Evolutionary conservation across 2,888 invertebrate genomes (phyloP), one percentile per base, ranked within the genome.

Genomic region (Lithophane leautieri): DNA sequence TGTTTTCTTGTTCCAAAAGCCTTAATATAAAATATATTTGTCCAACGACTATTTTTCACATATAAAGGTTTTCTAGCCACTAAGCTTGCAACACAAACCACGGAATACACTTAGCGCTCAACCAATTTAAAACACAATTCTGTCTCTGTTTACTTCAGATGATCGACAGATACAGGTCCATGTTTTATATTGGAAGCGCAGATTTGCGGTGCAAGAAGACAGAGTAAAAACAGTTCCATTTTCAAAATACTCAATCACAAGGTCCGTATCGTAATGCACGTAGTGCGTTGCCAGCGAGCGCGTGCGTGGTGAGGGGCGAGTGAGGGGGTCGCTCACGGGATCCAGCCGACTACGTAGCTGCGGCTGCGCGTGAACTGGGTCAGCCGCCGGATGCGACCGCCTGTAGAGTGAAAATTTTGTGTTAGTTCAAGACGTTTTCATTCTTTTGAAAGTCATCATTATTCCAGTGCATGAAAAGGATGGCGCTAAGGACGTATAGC

Each of bases 321-420:
- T 84, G 89, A 78, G 73, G 71, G 73, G 81, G 70, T 69, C 80
- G 85, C 83, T 94, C 93, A 95, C 85, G 95, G 96, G 90, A 97
- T 94, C 95, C 97, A 98, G 92, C 98, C 98, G 94, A 98, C 98
- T 93, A 98, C 97, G 96, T 98, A 98, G 95, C 98, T 98, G 95
- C 98, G 98, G 92, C 96, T 96, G 93, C 96, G 96, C 88, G 97
- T 97, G 96, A 98, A 97, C 95, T 98, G 97, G 94, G 98, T 98
- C 97, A 97, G 97, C 94, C 98, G 98, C 92, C 98, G 97, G 94
- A 98, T 97, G 93, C 98, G 98, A 94, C 97, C 98, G 97, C 97
- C 94, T 97, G 97, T 34, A 34, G 60, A 60, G 60, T 34, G 28
- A 60, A 60, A 0, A 60, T 60, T 19, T 19, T 1, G 28, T 28